A percentile compares a stretch with the other conserved stretches of the same genome.
Evolutionary conservation across 2,797 vertebrate species (phyloP).

Genomic region (Acrocephalus scirpaceus): DNA sequence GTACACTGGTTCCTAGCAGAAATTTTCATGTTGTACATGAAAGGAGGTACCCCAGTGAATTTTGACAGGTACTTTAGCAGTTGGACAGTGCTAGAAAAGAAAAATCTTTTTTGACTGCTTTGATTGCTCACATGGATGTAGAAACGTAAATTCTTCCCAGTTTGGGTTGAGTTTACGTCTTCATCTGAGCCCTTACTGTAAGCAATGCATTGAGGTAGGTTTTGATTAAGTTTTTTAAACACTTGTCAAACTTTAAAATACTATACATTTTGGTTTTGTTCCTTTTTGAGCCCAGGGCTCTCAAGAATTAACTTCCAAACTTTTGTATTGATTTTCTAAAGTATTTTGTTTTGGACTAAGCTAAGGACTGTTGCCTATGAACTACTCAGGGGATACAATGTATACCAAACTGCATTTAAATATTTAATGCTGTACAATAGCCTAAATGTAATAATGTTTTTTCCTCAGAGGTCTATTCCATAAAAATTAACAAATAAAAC

Average conservation of each 20-base stretch:
- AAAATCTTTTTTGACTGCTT: neutral
- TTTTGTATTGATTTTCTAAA: neutral
- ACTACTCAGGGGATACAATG: neutral
- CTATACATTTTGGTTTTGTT: neutral
- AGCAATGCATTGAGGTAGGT: neutral
- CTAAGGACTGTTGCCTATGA: neutral
- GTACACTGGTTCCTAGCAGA: neutral
- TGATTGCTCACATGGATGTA: neutral
- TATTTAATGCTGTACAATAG: neutral
- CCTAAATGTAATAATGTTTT: neutral
- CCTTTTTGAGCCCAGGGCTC: neutral
- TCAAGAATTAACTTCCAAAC: neutral
- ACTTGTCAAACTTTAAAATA: neutral
- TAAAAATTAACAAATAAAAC: neutral
- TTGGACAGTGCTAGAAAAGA: neutral
- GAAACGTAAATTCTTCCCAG: neutral
- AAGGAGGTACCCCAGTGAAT: neutral
- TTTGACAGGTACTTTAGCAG: rapidly evolving
- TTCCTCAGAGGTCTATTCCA: neutral
- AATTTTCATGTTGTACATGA: neutral
- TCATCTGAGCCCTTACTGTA: neutral
- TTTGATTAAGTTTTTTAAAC: neutral
- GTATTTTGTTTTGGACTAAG: neutral
- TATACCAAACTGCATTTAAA: neutral
- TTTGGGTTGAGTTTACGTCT: neutral